Percentiles rank a stretch among this genome's conserved stretches.
These are phyloP conservation scores for Crypturellus tataupa DNA, from an alignment of 2,797 vertebrate species.

Conservation along the genomic window DNA sequence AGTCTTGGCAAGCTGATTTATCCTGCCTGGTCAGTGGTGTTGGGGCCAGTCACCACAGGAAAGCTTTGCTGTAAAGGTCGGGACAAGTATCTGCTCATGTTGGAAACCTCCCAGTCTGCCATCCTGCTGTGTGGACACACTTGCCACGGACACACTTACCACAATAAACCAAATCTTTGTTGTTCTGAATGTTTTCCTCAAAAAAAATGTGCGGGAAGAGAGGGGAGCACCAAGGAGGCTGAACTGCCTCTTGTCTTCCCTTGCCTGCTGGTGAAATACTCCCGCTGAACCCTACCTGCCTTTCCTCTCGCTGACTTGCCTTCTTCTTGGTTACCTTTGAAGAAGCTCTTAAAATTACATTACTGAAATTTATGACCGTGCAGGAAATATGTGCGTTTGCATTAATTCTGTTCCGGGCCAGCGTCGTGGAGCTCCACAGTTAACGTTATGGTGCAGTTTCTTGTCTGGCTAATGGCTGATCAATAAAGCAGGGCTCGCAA, in stretches of 20 bases:
- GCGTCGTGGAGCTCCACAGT: background rate
- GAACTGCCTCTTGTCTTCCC: constrained; percentile 13
- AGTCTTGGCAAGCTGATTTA: background rate
- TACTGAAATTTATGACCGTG: constrained; percentile 35
- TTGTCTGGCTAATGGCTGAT: constrained; percentile 24
- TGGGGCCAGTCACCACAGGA: background rate
- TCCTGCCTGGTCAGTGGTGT: background rate
- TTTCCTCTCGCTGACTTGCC: background rate
- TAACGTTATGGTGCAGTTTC: background rate
- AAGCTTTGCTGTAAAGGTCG: constrained; percentile 16
- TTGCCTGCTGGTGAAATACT: constrained; percentile 51
- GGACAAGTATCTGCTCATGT: background rate
- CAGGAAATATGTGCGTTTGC: background rate
- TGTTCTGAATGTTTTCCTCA: background rate
- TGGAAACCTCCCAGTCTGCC: constrained; percentile 13
- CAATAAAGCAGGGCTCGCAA: background rate
- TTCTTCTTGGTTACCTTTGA: constrained; percentile 5
- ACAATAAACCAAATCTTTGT: background rate
- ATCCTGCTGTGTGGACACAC: background rate
- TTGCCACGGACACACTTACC: background rate
- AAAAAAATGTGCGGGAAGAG: background rate
- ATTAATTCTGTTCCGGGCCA: constrained; percentile 30
- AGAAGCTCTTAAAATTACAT: constrained; percentile 21
- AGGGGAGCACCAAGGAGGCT: background rate
- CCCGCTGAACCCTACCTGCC: constrained; percentile 19